Evolutionary conservation across 2,113 vertebrate genomes (phyloP), one percentile per base, ranked within the genome.

Genomic region (Periophthalmodon schlosseri): DNA sequence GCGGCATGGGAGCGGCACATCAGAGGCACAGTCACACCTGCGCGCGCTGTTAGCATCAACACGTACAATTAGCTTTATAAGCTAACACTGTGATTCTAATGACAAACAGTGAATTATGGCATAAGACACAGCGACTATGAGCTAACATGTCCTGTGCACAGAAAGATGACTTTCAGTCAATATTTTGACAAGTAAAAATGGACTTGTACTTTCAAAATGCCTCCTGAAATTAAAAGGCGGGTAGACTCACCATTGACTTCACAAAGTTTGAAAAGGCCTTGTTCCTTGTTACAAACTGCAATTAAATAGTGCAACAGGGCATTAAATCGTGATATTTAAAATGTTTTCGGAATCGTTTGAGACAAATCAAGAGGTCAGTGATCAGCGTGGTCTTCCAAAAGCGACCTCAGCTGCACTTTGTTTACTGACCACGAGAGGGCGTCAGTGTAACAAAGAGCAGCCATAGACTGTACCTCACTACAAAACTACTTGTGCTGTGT

Each of bases 351-450:
- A 36, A 36, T 36, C 1, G 61, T 36, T 64, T 64, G 61, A 64
- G 2, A 16, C 28, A 36, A 36, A 36, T 68, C 39, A 1, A 63
- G 28, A 36, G 72, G 77, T 85, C 68, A 84, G 4, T 18, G 34
- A 33, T 85, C 85, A 76, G 23, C 67, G 72, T 78, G 84, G 63
- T 71, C 64, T 28, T 3, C 3, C 60, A 4, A 16, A 15, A 10
- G 18, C 49, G 16, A 52, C 12, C 23, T 6, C 0, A 9, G 0
- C 1, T 65, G 87, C 0, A 20, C 39, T 69, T 2, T 6, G 23
- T n/a, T 23, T 0, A 12, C 50, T 3, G 4, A 61, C 75, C 84
- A 20, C 64, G 24, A 83, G 79, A 9, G 52, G 73, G 72, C 50
- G 54, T 12, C 1, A 46, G 70, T 0, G 63, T 7, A 58, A 3